Evolutionary conservation across 1,140 invertebrate species (phyloP), one percentile per base, ranked within the genome.

Genomic region (Batillaria attramentaria): DNA sequence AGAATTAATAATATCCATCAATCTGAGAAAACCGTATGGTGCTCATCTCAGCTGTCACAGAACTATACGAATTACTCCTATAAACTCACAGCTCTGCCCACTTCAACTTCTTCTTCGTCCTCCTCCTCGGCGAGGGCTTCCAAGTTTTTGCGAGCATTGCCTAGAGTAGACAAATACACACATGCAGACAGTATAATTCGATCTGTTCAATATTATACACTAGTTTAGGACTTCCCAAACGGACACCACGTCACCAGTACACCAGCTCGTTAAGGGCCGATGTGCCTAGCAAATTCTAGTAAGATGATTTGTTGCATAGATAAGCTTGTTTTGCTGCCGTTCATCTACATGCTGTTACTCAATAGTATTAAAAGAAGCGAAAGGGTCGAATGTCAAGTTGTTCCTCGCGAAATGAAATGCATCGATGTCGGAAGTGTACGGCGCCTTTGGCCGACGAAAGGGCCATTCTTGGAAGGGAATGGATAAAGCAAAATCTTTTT

Each of bases 81-180:
- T 54, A 2, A 18, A 50, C 50, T 74, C 24, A 57, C 37, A 2
- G 35, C 72, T n/a, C 60, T 74, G 3, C 39, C 16, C 39, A 3
- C 54, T 60, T 74, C 37, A 0, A 54, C 33, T 50, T 75, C 73
- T 10, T 75, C 73, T 16, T 75, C 73, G 62, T 62, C 73, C 4
- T 75, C 73, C 57, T 75, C 73, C 28, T 75, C 73, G 35, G 73
- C 39, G 28, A 75, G 57, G 13, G 57, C 57, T 39, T 75, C 73
- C 73, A 75, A 35, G 57, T 75, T 75, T 33, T 74, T 57, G 20
- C 73, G 33, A 10, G 39, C 35, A 31, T 73, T 73, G 6, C 41
- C 72, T 73, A 41, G 18, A 57, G 69, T 43, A 70, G 37, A 72
- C 3, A 18, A 8, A 13, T n/a, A n/a, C n/a, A n/a, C n/a, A n/a